Evolutionary conservation across 2,888 invertebrate genomes (phyloP), one percentile per base, ranked within the genome.

Genomic region (Leuctra nigra): DNA sequence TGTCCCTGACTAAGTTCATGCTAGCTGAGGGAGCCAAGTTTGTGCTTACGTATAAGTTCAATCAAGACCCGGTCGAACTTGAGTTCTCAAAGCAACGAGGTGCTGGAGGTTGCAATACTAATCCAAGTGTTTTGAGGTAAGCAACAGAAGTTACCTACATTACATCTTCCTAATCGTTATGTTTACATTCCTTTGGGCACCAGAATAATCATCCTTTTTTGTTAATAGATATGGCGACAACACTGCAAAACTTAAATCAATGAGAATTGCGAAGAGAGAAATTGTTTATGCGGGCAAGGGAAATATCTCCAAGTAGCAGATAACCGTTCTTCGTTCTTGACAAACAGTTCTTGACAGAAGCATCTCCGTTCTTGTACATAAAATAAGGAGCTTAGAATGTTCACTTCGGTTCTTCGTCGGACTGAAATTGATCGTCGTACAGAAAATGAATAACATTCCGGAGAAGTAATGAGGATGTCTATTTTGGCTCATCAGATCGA

Each of bases 11-110:
- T 36, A 36, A 36, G 14, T 36, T 36, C 4, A 36, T 36, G 36
- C 14, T 36, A n/a, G n/a, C 3, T n/a, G n/a, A n/a, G n/a, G n/a
- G n/a, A n/a, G n/a, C n/a, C n/a, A n/a, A n/a, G n/a, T n/a, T n/a
- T n/a, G n/a, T n/a, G n/a, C n/a, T n/a, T n/a, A n/a, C n/a, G n/a
- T n/a, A n/a, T n/a, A n/a, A n/a, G n/a, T n/a, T n/a, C n/a, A n/a
- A n/a, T n/a, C n/a, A n/a, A n/a, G n/a, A n/a, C n/a, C n/a, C n/a
- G n/a, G n/a, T n/a, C n/a, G n/a, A n/a, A n/a, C n/a, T n/a, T n/a
- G n/a, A n/a, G n/a, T n/a, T n/a, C n/a, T n/a, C n/a, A n/a, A 36
- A 36, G 36, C 36, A 36, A 36, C 36, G 36, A 36, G 36, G 36
- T 36, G 36, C 36, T n/a, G 36, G 36, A 6, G 36, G 36, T 36